Evolutionary conservation across 2,888 invertebrate genomes (phyloP).

Genomic region (Tinea trinotella): DNA sequence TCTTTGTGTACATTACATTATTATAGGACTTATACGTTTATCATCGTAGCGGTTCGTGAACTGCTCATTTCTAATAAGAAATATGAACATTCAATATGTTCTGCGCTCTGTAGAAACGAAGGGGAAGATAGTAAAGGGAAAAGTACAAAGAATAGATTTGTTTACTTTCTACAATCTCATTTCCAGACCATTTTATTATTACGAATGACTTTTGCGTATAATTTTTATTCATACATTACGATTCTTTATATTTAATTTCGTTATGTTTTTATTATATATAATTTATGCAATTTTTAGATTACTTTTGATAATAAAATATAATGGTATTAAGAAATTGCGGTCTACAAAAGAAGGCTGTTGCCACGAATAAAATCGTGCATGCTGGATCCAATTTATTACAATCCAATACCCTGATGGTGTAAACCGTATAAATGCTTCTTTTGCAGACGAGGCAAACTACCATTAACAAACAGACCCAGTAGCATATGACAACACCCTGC

Average conservation of each 20-base stretch:
- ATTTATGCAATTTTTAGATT: too few species aligned
- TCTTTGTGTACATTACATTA: background rate
- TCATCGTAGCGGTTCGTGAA: background rate
- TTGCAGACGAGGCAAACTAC: too few species aligned
- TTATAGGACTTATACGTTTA: slow-evolving; percentile 1
- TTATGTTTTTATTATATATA: background rate
- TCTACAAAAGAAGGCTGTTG: too few species aligned
- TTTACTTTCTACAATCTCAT: background rate
- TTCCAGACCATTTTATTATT: background rate
- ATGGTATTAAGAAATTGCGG: too few species aligned
- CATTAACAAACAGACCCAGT: too few species aligned
- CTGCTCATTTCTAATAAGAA: slow-evolving; percentile 1
- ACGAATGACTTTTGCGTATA: too few species aligned
- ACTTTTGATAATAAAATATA: too few species aligned
- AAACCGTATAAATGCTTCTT: too few species aligned
- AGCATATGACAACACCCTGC: too few species aligned
- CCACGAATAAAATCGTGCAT: too few species aligned
- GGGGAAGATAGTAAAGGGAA: background rate
- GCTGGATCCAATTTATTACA: too few species aligned
- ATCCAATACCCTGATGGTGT: too few species aligned
- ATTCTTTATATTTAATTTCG: background rate
- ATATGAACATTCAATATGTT: background rate
- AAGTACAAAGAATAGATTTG: background rate
- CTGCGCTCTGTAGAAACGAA: background rate
- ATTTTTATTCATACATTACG: background rate